These are phyloP conservation scores for Nezara viridula DNA, from an alignment of 2,888 invertebrate genomes.

Conservation along the genomic window DNA sequence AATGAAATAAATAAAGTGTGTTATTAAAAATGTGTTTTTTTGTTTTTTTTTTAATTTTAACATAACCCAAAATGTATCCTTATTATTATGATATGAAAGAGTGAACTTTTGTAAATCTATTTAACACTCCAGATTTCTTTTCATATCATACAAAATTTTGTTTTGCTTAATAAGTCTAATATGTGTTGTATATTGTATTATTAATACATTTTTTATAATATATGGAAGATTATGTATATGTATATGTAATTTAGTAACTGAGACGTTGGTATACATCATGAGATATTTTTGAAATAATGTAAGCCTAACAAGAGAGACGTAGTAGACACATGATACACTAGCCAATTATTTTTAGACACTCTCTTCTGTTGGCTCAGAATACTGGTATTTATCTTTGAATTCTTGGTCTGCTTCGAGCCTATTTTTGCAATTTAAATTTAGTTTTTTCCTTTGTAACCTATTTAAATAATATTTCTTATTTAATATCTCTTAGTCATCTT, in stretches of 20 bases:
- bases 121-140: not conserved
- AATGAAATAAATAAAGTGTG: not conserved
- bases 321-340: not conserved
- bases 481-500: not conserved
- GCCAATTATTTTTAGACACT: not conserved
- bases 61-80: not conserved
- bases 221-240: not conserved
- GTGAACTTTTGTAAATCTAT: not conserved
- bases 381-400: conserved; percentile 37
- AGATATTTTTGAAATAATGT: not conserved
- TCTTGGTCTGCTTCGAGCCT: not conserved
- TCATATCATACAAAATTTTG: not conserved
- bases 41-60: not conserved
- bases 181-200: not conserved
- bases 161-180: not conserved
- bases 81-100: not conserved
- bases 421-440: conserved; percentile 23
- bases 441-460: not conserved
- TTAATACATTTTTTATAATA: conserved; percentile 12
- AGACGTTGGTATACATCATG: not conserved
- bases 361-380: not conserved
- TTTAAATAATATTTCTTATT: not conserved
- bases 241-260: not conserved
- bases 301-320: not conserved
- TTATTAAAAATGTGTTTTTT: not conserved